These are phyloP conservation scores for Platalea minor DNA, from an alignment of 2,797 vertebrate genomes.

Conservation along the genomic window DNA sequence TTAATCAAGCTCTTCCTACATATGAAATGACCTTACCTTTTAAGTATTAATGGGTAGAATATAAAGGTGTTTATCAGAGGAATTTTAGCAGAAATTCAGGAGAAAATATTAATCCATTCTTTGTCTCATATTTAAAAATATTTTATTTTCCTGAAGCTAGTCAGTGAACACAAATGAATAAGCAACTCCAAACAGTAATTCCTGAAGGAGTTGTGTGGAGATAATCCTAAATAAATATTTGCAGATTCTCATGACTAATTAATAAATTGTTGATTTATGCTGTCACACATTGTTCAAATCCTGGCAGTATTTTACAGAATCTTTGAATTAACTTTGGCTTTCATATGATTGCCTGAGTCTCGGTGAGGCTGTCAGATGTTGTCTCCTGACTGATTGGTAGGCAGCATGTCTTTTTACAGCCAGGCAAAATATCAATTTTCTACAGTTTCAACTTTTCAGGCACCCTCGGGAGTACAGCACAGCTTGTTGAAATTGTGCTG, in stretches of 20 bases:
- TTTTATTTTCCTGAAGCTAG: background rate
- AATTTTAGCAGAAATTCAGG: background rate
- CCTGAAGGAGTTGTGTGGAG: background rate
- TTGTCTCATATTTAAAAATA: background rate
- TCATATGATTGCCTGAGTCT: background rate
- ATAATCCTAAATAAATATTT: constrained; percentile 13
- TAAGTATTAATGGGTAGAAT: background rate
- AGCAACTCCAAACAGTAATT: background rate
- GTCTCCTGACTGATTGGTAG: background rate
- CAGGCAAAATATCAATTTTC: background rate
- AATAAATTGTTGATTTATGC: background rate
- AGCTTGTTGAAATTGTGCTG: background rate
- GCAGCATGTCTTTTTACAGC: background rate
- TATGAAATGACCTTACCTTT: background rate
- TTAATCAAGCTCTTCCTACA: background rate
- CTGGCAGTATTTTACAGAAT: background rate
- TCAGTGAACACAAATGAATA: background rate
- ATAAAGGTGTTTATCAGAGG: background rate
- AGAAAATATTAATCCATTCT: background rate
- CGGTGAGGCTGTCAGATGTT: background rate
- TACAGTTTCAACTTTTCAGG: background rate
- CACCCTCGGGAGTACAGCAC: background rate
- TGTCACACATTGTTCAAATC: background rate
- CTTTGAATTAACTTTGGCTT: background rate
- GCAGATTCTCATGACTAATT: background rate